Evolutionary conservation across 2,888 invertebrate genomes (phyloP).

Genomic region (Empis stercorea): DNA sequence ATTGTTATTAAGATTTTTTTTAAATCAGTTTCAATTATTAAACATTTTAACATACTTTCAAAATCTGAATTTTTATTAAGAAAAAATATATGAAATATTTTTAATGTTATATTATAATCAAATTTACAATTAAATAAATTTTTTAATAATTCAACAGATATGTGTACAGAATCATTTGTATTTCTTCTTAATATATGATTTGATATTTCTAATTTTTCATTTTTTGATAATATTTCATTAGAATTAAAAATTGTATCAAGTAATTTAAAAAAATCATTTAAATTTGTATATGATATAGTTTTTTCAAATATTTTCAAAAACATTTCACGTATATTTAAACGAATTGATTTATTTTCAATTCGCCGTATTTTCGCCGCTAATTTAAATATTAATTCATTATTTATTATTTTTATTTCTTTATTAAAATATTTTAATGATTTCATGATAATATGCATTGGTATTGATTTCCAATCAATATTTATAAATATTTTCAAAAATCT

Average conservation of each 20-base stretch:
- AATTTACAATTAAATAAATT: neutral
- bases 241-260: neutral
- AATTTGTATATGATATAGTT: neutral
- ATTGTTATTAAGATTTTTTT: neutral
- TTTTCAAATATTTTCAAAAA: constrained; percentile 4
- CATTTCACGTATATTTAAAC: neutral
- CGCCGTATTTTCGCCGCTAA: constrained; percentile 1
- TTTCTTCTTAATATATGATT: neutral
- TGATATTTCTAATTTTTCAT: neutral
- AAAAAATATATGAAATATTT: neutral
- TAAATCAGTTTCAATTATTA: neutral
- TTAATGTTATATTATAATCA: neutral
- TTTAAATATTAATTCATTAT: neutral
- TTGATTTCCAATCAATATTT: constrained; percentile 24
- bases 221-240: neutral
- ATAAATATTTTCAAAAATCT: constrained; percentile 11
- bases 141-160: neutral
- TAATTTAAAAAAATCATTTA: constrained; percentile 1
- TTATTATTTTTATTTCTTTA: neutral
- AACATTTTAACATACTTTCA: neutral
- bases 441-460: constrained; percentile 26
- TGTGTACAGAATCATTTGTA: too few relatives aligned
- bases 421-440: neutral
- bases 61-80: neutral
- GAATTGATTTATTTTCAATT: constrained; percentile 6